These are phyloP conservation scores for Acipenser oxyrinchus DNA, from an alignment of 2,797 vertebrate genomes.

Conservation along the genomic window DNA sequence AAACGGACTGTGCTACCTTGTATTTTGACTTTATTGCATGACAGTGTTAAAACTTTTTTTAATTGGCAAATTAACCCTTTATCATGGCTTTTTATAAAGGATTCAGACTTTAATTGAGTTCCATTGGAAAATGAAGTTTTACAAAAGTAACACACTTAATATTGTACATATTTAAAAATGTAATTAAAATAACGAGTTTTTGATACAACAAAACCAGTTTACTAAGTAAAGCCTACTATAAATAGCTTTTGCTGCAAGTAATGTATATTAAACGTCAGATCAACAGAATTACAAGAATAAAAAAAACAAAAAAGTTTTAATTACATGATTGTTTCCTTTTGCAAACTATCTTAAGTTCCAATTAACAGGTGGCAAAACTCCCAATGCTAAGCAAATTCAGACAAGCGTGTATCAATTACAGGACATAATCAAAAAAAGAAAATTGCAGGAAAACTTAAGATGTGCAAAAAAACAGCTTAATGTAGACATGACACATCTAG, in stretches of 20 bases:
- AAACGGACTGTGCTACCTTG: constrained; percentile 27
- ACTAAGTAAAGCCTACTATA: constrained; percentile 88
- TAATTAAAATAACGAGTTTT: constrained; percentile 91
- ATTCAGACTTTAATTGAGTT: constrained; percentile 93
- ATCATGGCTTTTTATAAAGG: constrained; percentile 82
- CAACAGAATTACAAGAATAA: constrained; percentile 64
- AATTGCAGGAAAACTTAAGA: constrained; percentile 20
- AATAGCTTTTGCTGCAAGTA: constrained; percentile 88
- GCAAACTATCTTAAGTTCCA: constrained; percentile 71
- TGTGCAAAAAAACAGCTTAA: constrained; percentile 26
- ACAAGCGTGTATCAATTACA: constrained; percentile 15
- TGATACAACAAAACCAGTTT: constrained; percentile 81
- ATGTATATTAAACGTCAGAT: constrained; percentile 82
- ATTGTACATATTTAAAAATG: constrained; percentile 83
- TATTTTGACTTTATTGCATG: constrained; percentile 31
- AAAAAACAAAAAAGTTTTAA: constrained; percentile 74
- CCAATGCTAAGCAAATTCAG: constrained; percentile 20
- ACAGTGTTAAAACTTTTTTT: constrained; percentile 21
- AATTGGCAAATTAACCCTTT: constrained; percentile 87
- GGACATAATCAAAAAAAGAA: constrained; percentile 17
- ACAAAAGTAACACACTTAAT: constrained; percentile 85
- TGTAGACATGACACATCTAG: constrained; percentile 31
- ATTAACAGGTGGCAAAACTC: constrained; percentile 67
- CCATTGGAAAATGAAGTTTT: constrained; percentile 85
- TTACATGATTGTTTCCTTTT: constrained; percentile 88